These are phyloP conservation scores for Trichomycterus rosablanca DNA, from an alignment of 2,113 vertebrate species.

Conservation along the genomic window DNA sequence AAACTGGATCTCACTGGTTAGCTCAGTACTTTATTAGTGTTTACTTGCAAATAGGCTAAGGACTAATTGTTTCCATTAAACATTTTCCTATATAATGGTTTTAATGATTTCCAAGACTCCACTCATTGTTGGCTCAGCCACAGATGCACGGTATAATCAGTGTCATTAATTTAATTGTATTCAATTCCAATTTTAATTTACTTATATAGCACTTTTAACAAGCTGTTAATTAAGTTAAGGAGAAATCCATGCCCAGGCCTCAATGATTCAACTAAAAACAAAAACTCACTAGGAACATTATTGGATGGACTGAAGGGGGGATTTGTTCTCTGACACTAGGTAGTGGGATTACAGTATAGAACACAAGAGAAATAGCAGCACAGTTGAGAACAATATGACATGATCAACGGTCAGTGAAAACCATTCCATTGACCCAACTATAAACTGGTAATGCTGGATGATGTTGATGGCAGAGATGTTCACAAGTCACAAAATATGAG, in stretches of 20 bases:
- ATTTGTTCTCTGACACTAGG: too few relatives aligned
- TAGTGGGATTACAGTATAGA: too few relatives aligned
- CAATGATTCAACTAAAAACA: background rate
- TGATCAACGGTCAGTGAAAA: too few relatives aligned
- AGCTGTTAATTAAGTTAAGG: background rate
- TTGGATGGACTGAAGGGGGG: too few relatives aligned
- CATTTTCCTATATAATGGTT: background rate
- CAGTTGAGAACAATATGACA: too few relatives aligned
- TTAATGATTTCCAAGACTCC: background rate
- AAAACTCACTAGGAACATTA: too few relatives aligned
- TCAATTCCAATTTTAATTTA: background rate
- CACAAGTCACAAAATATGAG: too few relatives aligned
- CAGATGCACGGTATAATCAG: background rate
- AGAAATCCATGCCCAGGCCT: background rate
- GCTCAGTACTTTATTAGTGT: background rate
- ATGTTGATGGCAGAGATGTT: too few relatives aligned
- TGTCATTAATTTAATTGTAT: background rate
- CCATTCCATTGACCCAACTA: too few relatives aligned
- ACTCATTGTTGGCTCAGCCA: background rate
- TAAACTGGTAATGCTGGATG: too few relatives aligned
- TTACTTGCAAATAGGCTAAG: background rate
- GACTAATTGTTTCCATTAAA: background rate
- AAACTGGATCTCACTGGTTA: too few relatives aligned
- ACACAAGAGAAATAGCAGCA: too few relatives aligned
- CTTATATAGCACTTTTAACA: background rate